Conservation (phyloP, 2,797 vertebrate species). For the Sebastes nivosus region DNA sequence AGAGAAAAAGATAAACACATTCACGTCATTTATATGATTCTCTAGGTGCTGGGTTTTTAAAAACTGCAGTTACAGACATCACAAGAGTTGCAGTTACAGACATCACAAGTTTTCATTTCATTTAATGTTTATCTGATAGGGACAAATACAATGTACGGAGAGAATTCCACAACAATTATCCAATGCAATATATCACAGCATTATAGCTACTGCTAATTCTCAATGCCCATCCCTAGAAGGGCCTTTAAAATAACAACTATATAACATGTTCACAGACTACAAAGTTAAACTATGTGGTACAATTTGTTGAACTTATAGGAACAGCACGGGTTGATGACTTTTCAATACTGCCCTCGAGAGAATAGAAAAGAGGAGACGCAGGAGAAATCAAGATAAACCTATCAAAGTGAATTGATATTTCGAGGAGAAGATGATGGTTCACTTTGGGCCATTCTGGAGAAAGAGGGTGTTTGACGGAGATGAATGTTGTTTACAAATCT, state of each 20-base stretch:
- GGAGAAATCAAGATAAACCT: conserved; percentile 3
- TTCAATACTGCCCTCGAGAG: background rate
- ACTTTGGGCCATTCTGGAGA: background rate
- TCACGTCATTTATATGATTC: background rate
- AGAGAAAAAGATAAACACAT: background rate
- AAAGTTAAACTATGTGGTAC: background rate
- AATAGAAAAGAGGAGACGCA: background rate
- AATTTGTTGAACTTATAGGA: background rate
- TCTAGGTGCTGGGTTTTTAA: background rate
- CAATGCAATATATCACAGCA: background rate
- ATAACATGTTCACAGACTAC: background rate
- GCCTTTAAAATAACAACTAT: background rate
- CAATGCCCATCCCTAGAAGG: background rate
- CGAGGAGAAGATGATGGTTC: background rate
- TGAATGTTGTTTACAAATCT: conserved; percentile 31
- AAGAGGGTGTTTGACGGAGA: conserved; percentile 14
- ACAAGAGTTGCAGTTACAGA: background rate
- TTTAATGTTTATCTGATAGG: background rate
- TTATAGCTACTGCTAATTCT: background rate
- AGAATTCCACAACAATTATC: background rate
- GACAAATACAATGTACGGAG: background rate
- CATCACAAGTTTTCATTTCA: background rate
- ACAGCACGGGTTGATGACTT: background rate
- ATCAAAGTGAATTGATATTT: conserved; percentile 3
- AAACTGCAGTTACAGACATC: background rate